phyloP scores from a whole-genome alignment of 35 echinoderm and acorn worm genomes.

The Patiria miniata region DNA sequence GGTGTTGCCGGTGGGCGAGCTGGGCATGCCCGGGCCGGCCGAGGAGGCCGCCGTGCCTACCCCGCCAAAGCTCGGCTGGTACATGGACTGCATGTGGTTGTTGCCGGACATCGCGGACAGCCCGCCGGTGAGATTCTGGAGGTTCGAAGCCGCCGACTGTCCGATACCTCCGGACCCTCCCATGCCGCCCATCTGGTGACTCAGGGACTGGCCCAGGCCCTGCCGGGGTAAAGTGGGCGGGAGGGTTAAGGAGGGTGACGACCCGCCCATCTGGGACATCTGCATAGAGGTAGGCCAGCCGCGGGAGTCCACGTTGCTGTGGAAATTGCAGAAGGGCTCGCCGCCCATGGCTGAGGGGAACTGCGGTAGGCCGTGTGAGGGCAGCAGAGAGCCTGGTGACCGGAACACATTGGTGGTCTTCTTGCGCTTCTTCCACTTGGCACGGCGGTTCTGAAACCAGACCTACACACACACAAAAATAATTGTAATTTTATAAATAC shows the following conservation, averaged over 20 bases:
- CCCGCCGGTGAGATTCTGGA: conserved; percentile 42
- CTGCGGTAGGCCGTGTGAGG: conserved; percentile 95
- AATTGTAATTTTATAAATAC: too few species aligned
- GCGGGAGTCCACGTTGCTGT: conserved; percentile 74
- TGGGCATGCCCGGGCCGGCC: conserved; percentile 58
- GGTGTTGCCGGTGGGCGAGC: conserved; percentile 59
- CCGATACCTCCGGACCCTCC: conserved; percentile 29
- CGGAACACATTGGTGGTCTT: conserved; percentile 99
- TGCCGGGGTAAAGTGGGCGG: conserved; percentile 94
- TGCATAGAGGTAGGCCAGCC: conserved; percentile 76
- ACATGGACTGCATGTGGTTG: conserved; percentile 92
- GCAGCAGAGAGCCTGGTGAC: conserved; percentile 91
- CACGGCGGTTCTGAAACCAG: conserved; percentile 99
- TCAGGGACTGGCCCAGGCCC: conserved; percentile 78
- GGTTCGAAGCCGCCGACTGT: conserved; percentile 32
- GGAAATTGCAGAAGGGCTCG: conserved; percentile 94
- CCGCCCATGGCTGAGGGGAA: conserved; percentile 93
- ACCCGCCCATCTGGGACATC: conserved; percentile 77
- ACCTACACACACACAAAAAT: conserved; percentile 69
- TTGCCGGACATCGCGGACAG: conserved; percentile 73
- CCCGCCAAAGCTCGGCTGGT: conserved; percentile 85
- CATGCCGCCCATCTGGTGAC: conserved; percentile 61
- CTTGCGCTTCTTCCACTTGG: conserved; percentile 99
- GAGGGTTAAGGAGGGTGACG: conserved; percentile 73
- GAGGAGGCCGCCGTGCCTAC: conserved; percentile 49